Evolutionary conservation across 2,888 invertebrate genomes (phyloP), one percentile per base, ranked within the genome.

Genomic region (Ennomos erosarius): DNA sequence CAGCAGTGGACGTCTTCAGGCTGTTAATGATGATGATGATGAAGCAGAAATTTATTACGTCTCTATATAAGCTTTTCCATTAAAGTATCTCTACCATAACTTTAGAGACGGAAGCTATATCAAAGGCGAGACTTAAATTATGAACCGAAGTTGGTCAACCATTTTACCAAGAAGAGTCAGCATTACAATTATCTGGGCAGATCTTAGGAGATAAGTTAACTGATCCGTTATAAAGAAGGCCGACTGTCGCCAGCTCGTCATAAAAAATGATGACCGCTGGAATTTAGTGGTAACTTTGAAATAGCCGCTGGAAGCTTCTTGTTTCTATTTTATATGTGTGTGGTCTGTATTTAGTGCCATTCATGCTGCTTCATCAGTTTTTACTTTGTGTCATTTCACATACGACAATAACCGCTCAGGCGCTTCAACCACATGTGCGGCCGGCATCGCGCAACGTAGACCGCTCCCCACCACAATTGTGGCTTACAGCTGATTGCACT

Each of bases 101-200:
- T 36, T 57, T 42, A 51, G 34, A 35, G 46, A 10, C 39, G 3
- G 50, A 11, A 11, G 1, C 16, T 16, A 16, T 35, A 38, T 39
- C 33, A 48, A 47, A 39, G 39, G 11, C 45, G 40, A 49, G n/a
- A n/a, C n/a, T n/a, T n/a, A n/a, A n/a, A n/a, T n/a, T n/a, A n/a
- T 53, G n/a, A 10, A 9, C 16, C 37, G 8, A 45, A 52, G 35
- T 53, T 53, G 39, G 52, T 47, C 33, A 45, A 38, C 37, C 47
- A 42, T 39, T 53, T 44, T 38, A 35, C 53, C 48, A 49, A 53
- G 59, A 70, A 59, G 61, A 55, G 60, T 57, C 62, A 68, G 56
- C 67, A 67, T 69, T 65, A 74, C 71, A 76, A 79, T 79, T 75
- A 79, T 76, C 70, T 71, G 58, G 63, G n/a, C 65, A 66, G 74